Evolutionary conservation across 2,888 invertebrate genomes (phyloP), one percentile per base, ranked within the genome.

Genomic region (Leptodirus hochenwartii): DNA sequence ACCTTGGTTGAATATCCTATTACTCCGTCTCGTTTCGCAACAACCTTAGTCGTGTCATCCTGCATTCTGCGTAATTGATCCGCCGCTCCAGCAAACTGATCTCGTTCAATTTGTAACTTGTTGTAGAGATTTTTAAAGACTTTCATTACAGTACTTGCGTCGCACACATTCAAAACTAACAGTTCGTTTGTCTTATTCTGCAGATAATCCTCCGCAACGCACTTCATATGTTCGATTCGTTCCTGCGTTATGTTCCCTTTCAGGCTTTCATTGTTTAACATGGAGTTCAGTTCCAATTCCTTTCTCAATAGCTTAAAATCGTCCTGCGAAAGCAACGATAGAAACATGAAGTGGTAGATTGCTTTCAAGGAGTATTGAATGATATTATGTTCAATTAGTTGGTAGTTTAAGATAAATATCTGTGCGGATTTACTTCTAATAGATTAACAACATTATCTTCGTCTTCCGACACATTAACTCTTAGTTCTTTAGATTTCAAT

Each of bases 221-320:
- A 41, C 30, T 50, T 39, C 17, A 58, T 46, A 34, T 56, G 55
- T 8, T 47, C 42, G 3, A 45, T 35, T 23, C 57, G 40, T 2
- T 49, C 47, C 25, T 43, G 43, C 12, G 49, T 51, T 17, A 59
- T 33, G 32, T 49, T 53, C 22, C 37, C 39, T 1, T 41, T 35
- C 13, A 55, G 37, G 38, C 56, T 51, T 29, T 49, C 46, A 29
- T 47, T 47, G 22, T 44, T 37, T 12, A 59, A 37, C 43, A 58
- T 47, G 2, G 51, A 45, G 29, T 53, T 50, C 11, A 54, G 38
- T 11, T 45, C 44, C 26, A 47, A 39, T 36, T 57, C 52, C 33
- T 41, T 45, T 36, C 47, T 47, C 17, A 54, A 28, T 3, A 39
- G 28, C 10, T 40, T 34, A 8, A 58, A 30, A 37, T 55, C 43